A percentile compares a stretch with the other conserved stretches of the same genome.
Conservation (phyloP, 2,888 invertebrate species). For the Eudasyphora cyanicolor region DNA sequence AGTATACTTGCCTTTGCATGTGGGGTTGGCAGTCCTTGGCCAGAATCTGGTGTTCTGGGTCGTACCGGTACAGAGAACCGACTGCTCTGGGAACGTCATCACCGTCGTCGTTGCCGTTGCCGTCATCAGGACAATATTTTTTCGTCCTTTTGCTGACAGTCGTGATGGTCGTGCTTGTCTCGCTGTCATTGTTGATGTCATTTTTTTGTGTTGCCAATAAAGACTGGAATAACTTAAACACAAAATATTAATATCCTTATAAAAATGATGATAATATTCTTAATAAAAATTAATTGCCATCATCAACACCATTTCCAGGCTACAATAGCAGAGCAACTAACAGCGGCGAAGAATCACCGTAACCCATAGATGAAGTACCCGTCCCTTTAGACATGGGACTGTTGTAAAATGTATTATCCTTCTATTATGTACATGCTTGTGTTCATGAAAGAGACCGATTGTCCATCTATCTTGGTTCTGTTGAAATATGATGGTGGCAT, state of each 20-base stretch:
- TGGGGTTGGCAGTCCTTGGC: too few species aligned
- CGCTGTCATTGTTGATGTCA: background rate
- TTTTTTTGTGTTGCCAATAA: conserved; percentile 29
- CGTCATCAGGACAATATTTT: background rate
- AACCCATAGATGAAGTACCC: too few species aligned
- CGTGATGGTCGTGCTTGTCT: background rate
- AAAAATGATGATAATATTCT: conserved; percentile 40
- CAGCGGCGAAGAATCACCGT: too few species aligned
- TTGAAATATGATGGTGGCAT: too few species aligned
- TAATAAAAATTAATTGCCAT: conserved; percentile 48
- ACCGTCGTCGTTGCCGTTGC: background rate
- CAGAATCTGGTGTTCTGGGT: too few species aligned
- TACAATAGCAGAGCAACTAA: background rate
- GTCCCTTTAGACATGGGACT: too few species aligned
- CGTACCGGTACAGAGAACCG: too few species aligned
- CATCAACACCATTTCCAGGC: conserved; percentile 24
- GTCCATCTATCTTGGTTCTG: too few species aligned
- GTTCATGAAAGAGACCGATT: too few species aligned
- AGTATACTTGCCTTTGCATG: too few species aligned
- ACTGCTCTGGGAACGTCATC: background rate
- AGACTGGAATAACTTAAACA: conserved; percentile 28
- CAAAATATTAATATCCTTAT: conserved; percentile 41
- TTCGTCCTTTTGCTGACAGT: background rate
- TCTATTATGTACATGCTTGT: too few species aligned
- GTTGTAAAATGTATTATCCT: too few species aligned